These are phyloP conservation scores for Maylandia zebra DNA, from an alignment of 2,113 vertebrate genomes.

Conservation along the genomic window DNA sequence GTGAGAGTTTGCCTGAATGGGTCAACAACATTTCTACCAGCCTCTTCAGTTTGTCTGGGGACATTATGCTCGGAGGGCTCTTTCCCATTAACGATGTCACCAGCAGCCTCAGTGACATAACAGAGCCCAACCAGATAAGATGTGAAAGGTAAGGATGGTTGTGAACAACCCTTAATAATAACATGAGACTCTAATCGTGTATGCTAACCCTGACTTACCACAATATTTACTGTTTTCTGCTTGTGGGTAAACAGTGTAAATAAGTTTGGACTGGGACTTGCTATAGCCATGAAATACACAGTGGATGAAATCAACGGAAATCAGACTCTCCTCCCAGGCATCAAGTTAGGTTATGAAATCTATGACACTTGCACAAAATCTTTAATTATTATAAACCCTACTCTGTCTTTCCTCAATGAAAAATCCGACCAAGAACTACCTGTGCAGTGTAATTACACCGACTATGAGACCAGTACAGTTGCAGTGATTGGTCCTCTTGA, in stretches of 20 bases:
- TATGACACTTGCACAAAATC: constrained; percentile 72
- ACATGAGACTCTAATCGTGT: neutral
- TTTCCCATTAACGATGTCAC: constrained; percentile 72
- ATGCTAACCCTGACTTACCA: neutral
- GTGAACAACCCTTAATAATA: neutral
- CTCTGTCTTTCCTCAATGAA: constrained; percentile 70
- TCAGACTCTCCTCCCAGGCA: constrained; percentile 68
- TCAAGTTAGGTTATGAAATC: constrained; percentile 75
- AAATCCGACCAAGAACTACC: neutral
- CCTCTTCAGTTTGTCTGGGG: constrained; percentile 71
- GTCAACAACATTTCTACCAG: constrained; percentile 43
- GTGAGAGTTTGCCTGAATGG: constrained; percentile 22
- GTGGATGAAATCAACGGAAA: constrained; percentile 84
- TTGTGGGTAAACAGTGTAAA: constrained; percentile 59
- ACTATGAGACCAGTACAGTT: constrained; percentile 71
- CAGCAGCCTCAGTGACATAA: constrained; percentile 19
- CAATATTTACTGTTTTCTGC: neutral
- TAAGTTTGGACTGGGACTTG: constrained; percentile 61
- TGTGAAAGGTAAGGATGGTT: constrained; percentile 72
- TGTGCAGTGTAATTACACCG: constrained; percentile 72
- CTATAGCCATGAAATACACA: constrained; percentile 79
- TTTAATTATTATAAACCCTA: constrained; percentile 65
- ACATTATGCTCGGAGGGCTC: constrained; percentile 82
- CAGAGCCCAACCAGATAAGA: constrained; percentile 30
- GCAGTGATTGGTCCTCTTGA: constrained; percentile 79